These are phyloP conservation scores for Hycleus phaleratus DNA, from an alignment of 1,140 invertebrate genomes.

Conservation along the genomic window DNA sequence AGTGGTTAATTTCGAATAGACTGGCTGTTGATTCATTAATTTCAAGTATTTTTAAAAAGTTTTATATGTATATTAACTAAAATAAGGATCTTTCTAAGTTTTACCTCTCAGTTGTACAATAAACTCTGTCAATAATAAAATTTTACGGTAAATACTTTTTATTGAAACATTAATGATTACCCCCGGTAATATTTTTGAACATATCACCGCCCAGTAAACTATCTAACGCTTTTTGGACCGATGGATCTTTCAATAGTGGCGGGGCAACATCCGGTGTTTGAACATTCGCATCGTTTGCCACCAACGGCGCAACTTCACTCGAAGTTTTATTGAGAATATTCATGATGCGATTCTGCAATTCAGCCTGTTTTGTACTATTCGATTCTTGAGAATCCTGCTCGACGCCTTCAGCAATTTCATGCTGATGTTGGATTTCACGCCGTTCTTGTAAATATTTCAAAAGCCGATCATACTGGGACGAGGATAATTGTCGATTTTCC, in stretches of 20 bases:
- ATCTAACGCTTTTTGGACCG: constrained; percentile 68
- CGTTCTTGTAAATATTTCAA: constrained; percentile 72
- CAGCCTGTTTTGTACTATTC: constrained; percentile 50
- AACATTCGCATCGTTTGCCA: constrained; percentile 16
- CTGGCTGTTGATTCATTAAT: too few species aligned
- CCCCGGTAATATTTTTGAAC: constrained; percentile 44
- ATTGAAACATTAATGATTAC: not conserved
- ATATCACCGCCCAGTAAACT: constrained; percentile 60
- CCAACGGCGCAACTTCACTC: constrained; percentile 32
- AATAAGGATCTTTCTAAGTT: too few species aligned
- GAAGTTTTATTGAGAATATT: constrained; percentile 63
- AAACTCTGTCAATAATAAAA: too few species aligned
- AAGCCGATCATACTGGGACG: constrained; percentile 71
- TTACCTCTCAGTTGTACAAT: too few species aligned
- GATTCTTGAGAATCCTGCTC: constrained; percentile 43
- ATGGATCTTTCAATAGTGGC: constrained; percentile 60
- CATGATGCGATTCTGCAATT: constrained; percentile 76
- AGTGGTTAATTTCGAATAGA: too few species aligned
- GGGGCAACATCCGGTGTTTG: constrained; percentile 32
- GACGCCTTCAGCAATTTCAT: constrained; percentile 57
- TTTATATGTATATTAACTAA: too few species aligned
- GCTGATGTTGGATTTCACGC: constrained; percentile 60
- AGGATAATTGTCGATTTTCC: constrained; percentile 70
- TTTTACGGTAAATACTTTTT: too few species aligned
- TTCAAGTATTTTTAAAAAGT: too few species aligned